Evolutionary conservation across 2,888 invertebrate genomes (phyloP).

Genomic region (Mythimna ferrago): DNA sequence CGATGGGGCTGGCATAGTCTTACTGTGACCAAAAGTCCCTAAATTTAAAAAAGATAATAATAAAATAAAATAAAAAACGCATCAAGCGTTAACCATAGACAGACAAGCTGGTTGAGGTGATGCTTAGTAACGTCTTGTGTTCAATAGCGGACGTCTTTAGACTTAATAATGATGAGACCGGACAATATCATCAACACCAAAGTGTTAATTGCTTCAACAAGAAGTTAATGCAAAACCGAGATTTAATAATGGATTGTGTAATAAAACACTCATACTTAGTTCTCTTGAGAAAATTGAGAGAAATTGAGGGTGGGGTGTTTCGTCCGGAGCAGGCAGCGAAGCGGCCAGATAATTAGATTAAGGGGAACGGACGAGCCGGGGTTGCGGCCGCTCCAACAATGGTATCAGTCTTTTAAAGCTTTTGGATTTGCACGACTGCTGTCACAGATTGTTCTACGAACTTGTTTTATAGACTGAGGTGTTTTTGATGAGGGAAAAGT

Average conservation of each 20-base stretch:
- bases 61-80: background rate
- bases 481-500: conserved; percentile 1
- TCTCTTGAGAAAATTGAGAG: conserved; percentile 79
- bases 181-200: background rate
- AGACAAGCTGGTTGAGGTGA: background rate
- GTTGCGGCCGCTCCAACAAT: conserved; percentile 82
- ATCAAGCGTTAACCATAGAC: background rate
- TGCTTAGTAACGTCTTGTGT: background rate
- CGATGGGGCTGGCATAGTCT: too few relatives aligned
- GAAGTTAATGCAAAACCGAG: conserved; percentile 74
- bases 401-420: conserved; percentile 81
- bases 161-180: background rate
- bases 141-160: background rate
- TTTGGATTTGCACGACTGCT: conserved; percentile 79
- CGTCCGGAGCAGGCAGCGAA: conserved; percentile 81
- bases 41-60: too few relatives aligned
- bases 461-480: conserved; percentile 60
- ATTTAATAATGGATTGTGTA: conserved; percentile 78
- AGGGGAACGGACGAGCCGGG: conserved; percentile 82
- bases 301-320: conserved; percentile 77
- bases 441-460: conserved; percentile 71
- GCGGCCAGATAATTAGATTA: conserved; percentile 88
- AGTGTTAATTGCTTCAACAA: conserved; percentile 55
- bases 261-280: conserved; percentile 82
- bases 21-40: too few relatives aligned